Conservation (phyloP, 2,888 invertebrate genomes). For the Chaitophorus viminalis region DNA sequence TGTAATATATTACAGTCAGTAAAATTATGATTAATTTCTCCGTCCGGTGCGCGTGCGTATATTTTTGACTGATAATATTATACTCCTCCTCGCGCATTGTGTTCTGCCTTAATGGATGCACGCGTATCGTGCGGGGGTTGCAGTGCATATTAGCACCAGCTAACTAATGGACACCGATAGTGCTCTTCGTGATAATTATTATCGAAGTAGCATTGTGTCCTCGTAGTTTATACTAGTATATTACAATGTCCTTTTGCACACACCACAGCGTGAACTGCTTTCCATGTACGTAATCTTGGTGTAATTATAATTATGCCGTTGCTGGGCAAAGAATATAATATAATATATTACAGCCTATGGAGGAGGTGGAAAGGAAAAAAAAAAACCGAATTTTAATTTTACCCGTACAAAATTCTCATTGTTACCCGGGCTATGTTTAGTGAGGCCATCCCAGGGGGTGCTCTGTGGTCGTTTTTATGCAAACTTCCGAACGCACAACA, state of each 20-base stretch:
- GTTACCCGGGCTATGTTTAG: neutral
- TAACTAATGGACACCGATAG: neutral
- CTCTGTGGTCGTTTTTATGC: neutral
- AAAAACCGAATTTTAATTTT: neutral
- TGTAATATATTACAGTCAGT: neutral
- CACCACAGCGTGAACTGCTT: too few relatives aligned
- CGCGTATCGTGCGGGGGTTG: neutral
- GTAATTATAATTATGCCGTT: too few relatives aligned
- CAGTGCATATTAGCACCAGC: neutral
- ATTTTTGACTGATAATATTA: slow-evolving; percentile 43
- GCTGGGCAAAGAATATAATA: neutral
- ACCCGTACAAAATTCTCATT: neutral
- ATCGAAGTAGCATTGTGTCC: too few relatives aligned
- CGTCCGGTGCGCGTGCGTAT: neutral
- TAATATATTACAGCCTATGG: too few relatives aligned
- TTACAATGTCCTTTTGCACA: too few relatives aligned
- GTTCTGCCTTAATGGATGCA: neutral
- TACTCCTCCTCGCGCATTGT: slow-evolving; percentile 1
- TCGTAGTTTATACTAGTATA: too few relatives aligned
- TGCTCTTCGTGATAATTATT: neutral
- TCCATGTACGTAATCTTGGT: too few relatives aligned
- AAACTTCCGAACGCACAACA: neutral
- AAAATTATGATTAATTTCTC: slow-evolving; percentile 53
- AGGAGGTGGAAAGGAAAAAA: neutral
- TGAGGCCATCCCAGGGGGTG: too few relatives aligned